Evolutionary conservation across 2,797 vertebrate species (phyloP), one percentile per base, ranked within the genome.

Genomic region (Liparis tanakae): DNA sequence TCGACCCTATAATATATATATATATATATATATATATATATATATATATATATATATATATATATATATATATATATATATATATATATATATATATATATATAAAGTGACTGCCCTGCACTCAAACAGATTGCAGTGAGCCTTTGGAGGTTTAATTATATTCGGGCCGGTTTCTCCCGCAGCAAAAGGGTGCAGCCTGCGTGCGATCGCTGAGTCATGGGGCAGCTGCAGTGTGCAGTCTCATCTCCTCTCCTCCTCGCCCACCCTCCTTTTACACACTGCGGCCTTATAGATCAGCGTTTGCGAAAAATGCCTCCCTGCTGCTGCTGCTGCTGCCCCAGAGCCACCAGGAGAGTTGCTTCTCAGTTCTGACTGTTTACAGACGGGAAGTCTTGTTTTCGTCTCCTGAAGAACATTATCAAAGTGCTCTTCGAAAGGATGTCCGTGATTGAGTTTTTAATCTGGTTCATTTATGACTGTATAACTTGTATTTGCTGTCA

Each of bases 191-290:
- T 43, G 88, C 83, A 79, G 87, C 68, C 66, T 18, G 54, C 54
- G 74, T 39, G 74, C 54, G 55, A 33, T 33, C n/a, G 94, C 93
- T 94, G 94, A 94, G 92, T 94, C 91, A 94, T 62, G 74, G 75
- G 48, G 50, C 73, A 2, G 72, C 65, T 33, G 79, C 66, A 68
- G 48, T 54, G 20, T 17, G 60, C 74, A 74, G 75, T 67, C 72
- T 73, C 13, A 7, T 33, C 25, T 67, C 81, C 82, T 84, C 48
- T 50, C 48, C 48, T 51, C 81, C 25, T 30, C 81, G 7, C 87
- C 90, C 88, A 76, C 88, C 80, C 72, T 54, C 56, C 56, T 10
- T 34, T 41, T 44, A 76, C 14, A 91, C 92, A 93, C 92, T 91
- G 89, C 81, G 67, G 85, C 85, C 77, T 86, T 85, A 90, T 89